These are phyloP conservation scores for Chelon labrosus DNA, from an alignment of 2,797 vertebrate genomes.

Conservation along the genomic window DNA sequence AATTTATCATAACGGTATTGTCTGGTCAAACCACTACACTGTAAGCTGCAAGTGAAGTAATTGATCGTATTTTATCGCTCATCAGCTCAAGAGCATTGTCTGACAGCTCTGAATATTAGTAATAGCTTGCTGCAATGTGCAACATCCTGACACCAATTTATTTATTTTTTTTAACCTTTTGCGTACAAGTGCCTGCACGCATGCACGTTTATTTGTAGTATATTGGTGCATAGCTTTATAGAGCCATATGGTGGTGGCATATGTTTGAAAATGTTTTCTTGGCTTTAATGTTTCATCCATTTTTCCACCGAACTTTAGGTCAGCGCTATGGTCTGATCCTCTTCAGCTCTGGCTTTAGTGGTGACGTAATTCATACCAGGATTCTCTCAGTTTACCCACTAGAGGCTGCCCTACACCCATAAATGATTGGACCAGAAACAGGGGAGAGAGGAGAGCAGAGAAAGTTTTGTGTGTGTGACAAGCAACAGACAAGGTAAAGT, in stretches of 20 bases:
- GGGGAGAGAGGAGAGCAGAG: not conserved
- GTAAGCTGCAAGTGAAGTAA: not conserved
- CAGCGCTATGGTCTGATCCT: conserved; percentile 15
- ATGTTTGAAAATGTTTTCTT: not conserved
- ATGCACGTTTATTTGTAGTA: not conserved
- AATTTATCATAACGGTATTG: not conserved
- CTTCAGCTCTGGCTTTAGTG: conserved; percentile 12
- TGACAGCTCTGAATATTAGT: not conserved
- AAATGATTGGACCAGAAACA: conserved; percentile 17
- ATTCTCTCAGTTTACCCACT: conserved; percentile 50
- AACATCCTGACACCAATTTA: not conserved
- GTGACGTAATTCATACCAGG: conserved; percentile 68
- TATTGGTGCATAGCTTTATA: not conserved
- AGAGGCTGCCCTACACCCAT: conserved; percentile 65
- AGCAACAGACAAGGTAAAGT: not conserved
- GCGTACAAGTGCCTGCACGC: not conserved
- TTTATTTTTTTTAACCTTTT: conserved; percentile 1
- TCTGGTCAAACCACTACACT: not conserved
- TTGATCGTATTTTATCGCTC: conserved; percentile 14
- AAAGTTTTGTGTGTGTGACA: not conserved
- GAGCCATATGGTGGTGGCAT: conserved; percentile 5
- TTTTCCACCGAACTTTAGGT: conserved; percentile 23
- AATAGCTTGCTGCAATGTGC: not conserved
- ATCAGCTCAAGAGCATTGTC: conserved; percentile 11
- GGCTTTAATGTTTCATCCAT: not conserved